phyloP scores from a whole-genome alignment of 64 coral and sea anemone genomes.

The Astreopora myriophthalma region DNA sequence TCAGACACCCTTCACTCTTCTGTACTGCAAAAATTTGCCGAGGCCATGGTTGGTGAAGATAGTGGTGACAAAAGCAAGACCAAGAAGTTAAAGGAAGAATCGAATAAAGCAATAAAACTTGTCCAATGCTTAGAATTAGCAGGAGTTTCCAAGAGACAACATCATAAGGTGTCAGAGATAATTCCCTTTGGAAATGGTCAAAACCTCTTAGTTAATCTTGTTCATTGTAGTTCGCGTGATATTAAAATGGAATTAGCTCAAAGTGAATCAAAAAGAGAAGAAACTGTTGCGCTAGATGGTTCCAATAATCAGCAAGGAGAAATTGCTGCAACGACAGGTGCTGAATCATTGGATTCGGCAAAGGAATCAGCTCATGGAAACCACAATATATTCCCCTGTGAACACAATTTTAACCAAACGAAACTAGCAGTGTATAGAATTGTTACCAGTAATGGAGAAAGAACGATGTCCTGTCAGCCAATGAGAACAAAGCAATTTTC shows the following conservation, averaged over 20 bases:
- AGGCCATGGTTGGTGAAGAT: slow-evolving; percentile 67
- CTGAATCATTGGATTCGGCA: neutral
- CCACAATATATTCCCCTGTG: neutral
- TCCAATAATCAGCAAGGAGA: neutral
- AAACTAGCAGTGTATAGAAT: slow-evolving; percentile 48
- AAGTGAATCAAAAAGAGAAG: neutral
- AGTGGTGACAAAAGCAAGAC: neutral
- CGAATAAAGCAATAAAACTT: slow-evolving; percentile 40
- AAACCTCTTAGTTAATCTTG: slow-evolving; percentile 75
- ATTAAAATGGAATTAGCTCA: neutral
- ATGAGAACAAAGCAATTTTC: slow-evolving; percentile 29
- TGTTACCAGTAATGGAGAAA: neutral
- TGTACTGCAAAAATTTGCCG: slow-evolving; percentile 85
- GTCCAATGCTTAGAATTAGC: slow-evolving; percentile 75
- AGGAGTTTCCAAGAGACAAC: slow-evolving; percentile 1
- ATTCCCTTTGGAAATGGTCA: slow-evolving; percentile 77
- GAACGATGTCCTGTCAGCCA: slow-evolving; percentile 65
- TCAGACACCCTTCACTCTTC: slow-evolving; percentile 71
- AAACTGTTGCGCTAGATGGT: neutral
- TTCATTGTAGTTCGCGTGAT: neutral
- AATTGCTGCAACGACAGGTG: neutral
- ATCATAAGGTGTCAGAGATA: slow-evolving; percentile 58
- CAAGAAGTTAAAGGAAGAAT: slow-evolving; percentile 40
- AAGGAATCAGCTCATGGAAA: neutral
- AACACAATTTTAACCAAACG: slow-evolving; percentile 30